These are phyloP conservation scores for Loripinus fragilis DNA, from an alignment of 2,888 invertebrate genomes.

Conservation along the genomic window DNA sequence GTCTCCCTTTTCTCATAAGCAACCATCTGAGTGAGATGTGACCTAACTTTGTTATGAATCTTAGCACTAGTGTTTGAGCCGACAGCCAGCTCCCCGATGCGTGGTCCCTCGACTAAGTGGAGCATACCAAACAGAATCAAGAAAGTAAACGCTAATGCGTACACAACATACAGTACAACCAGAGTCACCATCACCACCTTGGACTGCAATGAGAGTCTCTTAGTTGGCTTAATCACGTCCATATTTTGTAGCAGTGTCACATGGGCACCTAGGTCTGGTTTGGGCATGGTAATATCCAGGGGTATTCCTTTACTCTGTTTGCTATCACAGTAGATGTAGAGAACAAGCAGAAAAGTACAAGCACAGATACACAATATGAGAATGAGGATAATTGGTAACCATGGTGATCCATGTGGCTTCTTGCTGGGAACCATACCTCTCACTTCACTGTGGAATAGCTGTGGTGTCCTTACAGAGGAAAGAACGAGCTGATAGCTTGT, in stretches of 20 bases:
- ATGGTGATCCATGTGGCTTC: slow-evolving; percentile 55
- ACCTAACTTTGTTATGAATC: slow-evolving; percentile 68
- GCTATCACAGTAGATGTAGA: slow-evolving; percentile 55
- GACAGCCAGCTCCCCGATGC: slow-evolving; percentile 63
- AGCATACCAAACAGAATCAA: slow-evolving; percentile 74
- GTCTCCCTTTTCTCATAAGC: slow-evolving; percentile 69
- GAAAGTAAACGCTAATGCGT: slow-evolving; percentile 77
- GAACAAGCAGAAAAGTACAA: slow-evolving; percentile 45
- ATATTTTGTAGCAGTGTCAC: slow-evolving; percentile 64
- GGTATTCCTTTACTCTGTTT: slow-evolving; percentile 45
- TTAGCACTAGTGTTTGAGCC: slow-evolving; percentile 69
- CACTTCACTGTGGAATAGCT: slow-evolving; percentile 49
- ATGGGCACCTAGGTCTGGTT: slow-evolving; percentile 51
- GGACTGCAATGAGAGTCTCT: slow-evolving; percentile 54
- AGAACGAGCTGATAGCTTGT: slow-evolving; percentile 70
- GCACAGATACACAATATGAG: slow-evolving; percentile 51
- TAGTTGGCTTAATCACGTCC: slow-evolving; percentile 31
- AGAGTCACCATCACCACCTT: slow-evolving; percentile 64
- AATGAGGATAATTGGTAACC: slow-evolving; percentile 68
- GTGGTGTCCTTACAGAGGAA: slow-evolving; percentile 70
- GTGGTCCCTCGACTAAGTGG: slow-evolving; percentile 68
- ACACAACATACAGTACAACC: slow-evolving; percentile 71
- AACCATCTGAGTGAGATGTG: slow-evolving; percentile 63
- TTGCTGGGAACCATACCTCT: slow-evolving; percentile 21
- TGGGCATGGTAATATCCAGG: slow-evolving; percentile 39